Base-by-base conservation (phyloP, 64 coral and sea anemone genomes). In the Stichodactyla mertensii region DNA sequence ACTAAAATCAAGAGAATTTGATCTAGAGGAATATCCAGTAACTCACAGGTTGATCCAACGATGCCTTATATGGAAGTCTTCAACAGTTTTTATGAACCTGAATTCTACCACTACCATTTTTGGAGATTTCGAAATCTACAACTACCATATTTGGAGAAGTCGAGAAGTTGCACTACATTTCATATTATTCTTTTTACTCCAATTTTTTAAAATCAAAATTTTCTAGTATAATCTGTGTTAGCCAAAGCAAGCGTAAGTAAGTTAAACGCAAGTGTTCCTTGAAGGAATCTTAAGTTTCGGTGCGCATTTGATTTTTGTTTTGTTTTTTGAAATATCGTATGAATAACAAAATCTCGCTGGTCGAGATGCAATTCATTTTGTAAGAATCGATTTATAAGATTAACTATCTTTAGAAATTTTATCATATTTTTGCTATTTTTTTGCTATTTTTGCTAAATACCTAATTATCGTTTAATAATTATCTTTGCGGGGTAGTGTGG, bases 331-430 rank as follows among this genome's bases (percentile, higher is more conserved):
- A 28, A 6, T 19, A 84, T 27, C 23, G 27, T 55, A 19, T 4
- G 22, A 45, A 8, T 19, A 82, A 89, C 54, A 10, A 0, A 71
- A 70, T 89, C 80, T 89, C 61, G 61, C 87, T 27, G 87, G 87
- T 20, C 62, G 80, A 71, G 59, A 89, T 89, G 16, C 54, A 59
- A 80, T 45, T 6, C 2, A 6, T 88, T 52, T 83, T 56, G 77
- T 51, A 45, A 7, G 0, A 66, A 66, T 66, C 26, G 36, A 74
- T 74, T 74, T 74, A 26, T 74, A 74, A 74, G 7, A 4, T 74
- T 74, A 27, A 12, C 12, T 28, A 31, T 74, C n/a, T 31, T 74
- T 74, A 31, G 23, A 27, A 74, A 7, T 31, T 74, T 23, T 2
- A 28, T 31, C 9, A 31, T 74, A 74, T 70, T 26, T 74, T 74